Percentiles rank a stretch among this genome's conserved stretches.
Evolutionary conservation across 2,888 invertebrate species (phyloP).

Genomic region (Pterostichus niger): DNA sequence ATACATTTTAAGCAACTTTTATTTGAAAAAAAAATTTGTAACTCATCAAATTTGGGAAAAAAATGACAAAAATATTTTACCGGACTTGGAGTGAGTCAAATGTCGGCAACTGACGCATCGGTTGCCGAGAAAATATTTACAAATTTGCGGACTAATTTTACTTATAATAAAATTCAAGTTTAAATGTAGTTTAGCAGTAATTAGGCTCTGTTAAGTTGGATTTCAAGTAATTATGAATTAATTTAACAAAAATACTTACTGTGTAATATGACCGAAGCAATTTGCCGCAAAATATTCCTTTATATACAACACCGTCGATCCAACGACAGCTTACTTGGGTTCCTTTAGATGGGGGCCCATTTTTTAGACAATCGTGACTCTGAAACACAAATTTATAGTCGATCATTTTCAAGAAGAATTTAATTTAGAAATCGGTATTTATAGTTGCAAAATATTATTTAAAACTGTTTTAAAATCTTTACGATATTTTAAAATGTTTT

Average conservation of each 20-base stretch:
- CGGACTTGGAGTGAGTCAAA: too few species aligned
- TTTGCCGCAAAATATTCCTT: constrained; percentile 77
- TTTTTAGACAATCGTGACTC: constrained; percentile 71
- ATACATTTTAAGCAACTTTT: too few species aligned
- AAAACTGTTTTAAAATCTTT: too few species aligned
- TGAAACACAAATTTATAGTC: constrained; percentile 62
- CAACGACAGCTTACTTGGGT: constrained; percentile 79
- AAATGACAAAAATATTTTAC: too few species aligned
- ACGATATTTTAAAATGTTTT: too few species aligned
- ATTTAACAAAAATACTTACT: constrained; percentile 72
- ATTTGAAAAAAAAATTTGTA: too few species aligned
- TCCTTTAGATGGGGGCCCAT: constrained; percentile 75
- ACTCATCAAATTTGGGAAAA: too few species aligned
- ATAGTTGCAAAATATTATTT: too few species aligned
- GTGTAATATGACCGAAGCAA: constrained; percentile 75
- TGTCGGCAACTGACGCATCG: too few species aligned
- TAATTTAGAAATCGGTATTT: too few species aligned
- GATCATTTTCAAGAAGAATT: too few species aligned
- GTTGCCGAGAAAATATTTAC: not conserved
- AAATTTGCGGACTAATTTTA: not conserved
- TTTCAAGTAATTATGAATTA: not conserved
- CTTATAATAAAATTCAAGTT: not conserved
- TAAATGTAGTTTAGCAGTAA: too few species aligned
- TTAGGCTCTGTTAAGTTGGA: not conserved
- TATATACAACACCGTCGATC: constrained; percentile 78